These are phyloP conservation scores for Athalia cordata DNA, from an alignment of 2,888 invertebrate genomes.

Conservation along the genomic window DNA sequence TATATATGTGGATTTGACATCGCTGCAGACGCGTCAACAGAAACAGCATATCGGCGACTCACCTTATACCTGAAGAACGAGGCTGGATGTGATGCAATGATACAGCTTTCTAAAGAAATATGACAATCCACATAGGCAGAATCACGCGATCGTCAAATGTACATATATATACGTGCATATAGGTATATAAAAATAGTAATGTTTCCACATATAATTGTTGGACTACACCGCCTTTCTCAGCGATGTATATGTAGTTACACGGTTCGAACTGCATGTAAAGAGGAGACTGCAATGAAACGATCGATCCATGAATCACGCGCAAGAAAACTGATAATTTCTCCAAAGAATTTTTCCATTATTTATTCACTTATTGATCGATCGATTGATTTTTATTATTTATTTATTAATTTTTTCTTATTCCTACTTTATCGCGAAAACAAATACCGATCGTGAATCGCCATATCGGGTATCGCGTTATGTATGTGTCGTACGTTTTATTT, in stretches of 20 bases:
- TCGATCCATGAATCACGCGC: not conserved
- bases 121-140: conserved; percentile 23
- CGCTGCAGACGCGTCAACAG: not conserved
- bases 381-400: not conserved
- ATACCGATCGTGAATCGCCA: conserved; percentile 13
- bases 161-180: not conserved
- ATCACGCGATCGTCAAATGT: not conserved
- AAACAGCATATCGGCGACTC: not conserved
- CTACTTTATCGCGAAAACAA: not conserved
- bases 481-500: not conserved
- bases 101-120: conserved; percentile 44
- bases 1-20: not conserved
- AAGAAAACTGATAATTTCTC: conserved; percentile 32
- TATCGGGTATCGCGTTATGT: not conserved
- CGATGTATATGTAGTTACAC: not conserved
- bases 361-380: not conserved
- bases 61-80: not conserved
- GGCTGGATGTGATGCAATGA: conserved; percentile 30
- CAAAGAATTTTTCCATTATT: not conserved
- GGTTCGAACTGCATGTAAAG: not conserved
- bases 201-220: not conserved
- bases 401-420: not conserved
- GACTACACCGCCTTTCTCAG: not conserved
- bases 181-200: not conserved
- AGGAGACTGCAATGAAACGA: not conserved